A percentile compares a stretch with the other conserved stretches of the same genome.
Conservation (phyloP, 1,140 invertebrate genomes). For the Drosophila hydei region DNA sequence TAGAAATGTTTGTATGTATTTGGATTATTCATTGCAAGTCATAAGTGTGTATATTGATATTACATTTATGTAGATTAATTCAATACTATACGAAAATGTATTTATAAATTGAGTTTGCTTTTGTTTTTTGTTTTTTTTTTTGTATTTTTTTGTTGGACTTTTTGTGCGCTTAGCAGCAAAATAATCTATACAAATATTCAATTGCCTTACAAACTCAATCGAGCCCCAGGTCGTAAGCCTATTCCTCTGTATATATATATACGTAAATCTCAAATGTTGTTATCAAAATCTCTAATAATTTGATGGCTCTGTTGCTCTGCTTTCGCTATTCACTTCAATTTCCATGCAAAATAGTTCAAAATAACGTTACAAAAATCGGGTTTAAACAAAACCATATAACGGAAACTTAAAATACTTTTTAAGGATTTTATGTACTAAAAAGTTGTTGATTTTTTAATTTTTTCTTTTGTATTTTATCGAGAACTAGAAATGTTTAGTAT, state of each 20-base stretch:
- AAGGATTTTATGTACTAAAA: conserved; percentile 20
- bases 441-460: conserved; percentile 1
- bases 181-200: conserved; percentile 70
- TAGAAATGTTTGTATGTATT: conserved; percentile 14
- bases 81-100: conserved; percentile 54
- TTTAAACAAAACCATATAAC: conserved; percentile 32
- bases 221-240: conserved; percentile 49
- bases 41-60: conserved; percentile 34
- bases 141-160: conserved; percentile 51
- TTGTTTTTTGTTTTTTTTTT: neutral
- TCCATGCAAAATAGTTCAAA: conserved; percentile 17
- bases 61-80: conserved; percentile 57
- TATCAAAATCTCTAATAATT: conserved; percentile 68
- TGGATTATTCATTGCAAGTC: conserved; percentile 60
- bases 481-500: conserved; percentile 37
- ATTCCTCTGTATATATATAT: conserved; percentile 49
- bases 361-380: conserved; percentile 26
- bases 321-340: neutral
- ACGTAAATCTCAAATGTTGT: conserved; percentile 62
- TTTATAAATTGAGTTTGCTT: conserved; percentile 44
- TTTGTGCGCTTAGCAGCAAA: conserved; percentile 74
- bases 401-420: conserved; percentile 45
- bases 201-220: conserved; percentile 53
- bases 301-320: conserved; percentile 18
- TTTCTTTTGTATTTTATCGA: conserved; percentile 13